Evolutionary conservation across 2,888 invertebrate species (phyloP).

Genomic region (Brachylomia viminalis): DNA sequence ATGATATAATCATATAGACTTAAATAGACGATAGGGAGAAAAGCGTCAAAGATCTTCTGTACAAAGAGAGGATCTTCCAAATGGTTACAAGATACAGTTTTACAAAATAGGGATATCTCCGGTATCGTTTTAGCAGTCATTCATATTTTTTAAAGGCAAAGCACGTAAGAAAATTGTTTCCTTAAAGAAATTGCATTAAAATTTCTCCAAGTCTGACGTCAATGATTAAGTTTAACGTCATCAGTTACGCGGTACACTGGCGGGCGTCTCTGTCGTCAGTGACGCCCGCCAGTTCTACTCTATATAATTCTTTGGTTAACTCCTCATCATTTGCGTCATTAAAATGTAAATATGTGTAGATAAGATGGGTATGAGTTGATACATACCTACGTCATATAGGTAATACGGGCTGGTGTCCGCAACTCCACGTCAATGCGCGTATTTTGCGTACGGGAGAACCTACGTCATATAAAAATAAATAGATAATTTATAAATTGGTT

Average conservation of each 20-base stretch:
- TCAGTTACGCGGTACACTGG: neutral
- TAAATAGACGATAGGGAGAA: neutral
- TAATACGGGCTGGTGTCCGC: too few species aligned
- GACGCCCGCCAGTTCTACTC: too few species aligned
- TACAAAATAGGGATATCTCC: neutral
- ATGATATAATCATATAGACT: too few species aligned
- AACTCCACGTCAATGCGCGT: too few species aligned
- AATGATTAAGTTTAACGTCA: conserved; percentile 3
- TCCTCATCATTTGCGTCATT: conserved; percentile 25
- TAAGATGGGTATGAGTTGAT: neutral
- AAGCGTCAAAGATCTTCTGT: neutral
- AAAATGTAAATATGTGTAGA: neutral
- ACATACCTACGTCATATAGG: too few species aligned
- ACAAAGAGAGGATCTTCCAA: neutral
- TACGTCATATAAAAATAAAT: neutral
- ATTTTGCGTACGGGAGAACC: too few species aligned
- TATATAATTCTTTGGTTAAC: neutral
- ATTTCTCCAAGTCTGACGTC: conserved; percentile 24
- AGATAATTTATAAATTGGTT: neutral
- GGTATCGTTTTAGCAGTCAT: neutral
- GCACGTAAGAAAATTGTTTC: neutral
- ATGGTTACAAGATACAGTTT: neutral
- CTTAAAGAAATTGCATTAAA: conserved; percentile 2
- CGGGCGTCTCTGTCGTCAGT: conserved; percentile 18
- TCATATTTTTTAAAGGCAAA: neutral